phyloP scores from a whole-genome alignment of 2,888 invertebrate species.

The Drosophila paranaensis region DNA sequence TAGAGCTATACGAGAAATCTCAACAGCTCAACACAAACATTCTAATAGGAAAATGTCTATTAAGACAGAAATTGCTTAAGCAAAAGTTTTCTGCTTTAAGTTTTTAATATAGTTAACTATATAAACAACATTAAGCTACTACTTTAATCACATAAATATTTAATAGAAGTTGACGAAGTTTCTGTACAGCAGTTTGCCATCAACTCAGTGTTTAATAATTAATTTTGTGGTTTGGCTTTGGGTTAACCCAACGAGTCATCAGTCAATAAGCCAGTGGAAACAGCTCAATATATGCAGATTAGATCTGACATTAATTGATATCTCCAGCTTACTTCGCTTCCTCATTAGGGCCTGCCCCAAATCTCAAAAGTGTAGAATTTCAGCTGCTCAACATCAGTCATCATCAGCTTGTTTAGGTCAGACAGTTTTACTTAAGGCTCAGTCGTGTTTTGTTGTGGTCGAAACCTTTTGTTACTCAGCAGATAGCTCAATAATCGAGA shows the following conservation, averaged over 20 bases:
- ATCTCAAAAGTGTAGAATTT: too few species aligned
- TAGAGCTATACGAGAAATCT: too few species aligned
- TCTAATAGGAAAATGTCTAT: too few species aligned
- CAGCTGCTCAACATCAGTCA: not conserved
- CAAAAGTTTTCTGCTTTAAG: not conserved
- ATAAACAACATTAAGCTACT: not conserved
- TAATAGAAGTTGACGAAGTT: not conserved
- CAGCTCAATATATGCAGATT: not conserved
- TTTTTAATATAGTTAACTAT: not conserved
- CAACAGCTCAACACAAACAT: too few species aligned
- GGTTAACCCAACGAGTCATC: not conserved
- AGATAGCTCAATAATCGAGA: constrained; percentile 3
- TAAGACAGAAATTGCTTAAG: too few species aligned
- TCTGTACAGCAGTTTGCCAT: not conserved
- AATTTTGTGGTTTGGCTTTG: not conserved
- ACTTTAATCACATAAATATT: not conserved
- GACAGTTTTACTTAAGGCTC: not conserved
- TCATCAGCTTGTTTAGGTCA: not conserved
- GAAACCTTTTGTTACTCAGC: not conserved
- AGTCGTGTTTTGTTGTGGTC: not conserved
- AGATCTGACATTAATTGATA: not conserved
- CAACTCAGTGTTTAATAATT: not conserved
- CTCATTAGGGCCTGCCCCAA: not conserved
- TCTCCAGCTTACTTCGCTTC: too few species aligned
- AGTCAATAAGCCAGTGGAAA: not conserved